Conservation (phyloP, 2,113 vertebrate species). For the Octodon degus region DNA sequence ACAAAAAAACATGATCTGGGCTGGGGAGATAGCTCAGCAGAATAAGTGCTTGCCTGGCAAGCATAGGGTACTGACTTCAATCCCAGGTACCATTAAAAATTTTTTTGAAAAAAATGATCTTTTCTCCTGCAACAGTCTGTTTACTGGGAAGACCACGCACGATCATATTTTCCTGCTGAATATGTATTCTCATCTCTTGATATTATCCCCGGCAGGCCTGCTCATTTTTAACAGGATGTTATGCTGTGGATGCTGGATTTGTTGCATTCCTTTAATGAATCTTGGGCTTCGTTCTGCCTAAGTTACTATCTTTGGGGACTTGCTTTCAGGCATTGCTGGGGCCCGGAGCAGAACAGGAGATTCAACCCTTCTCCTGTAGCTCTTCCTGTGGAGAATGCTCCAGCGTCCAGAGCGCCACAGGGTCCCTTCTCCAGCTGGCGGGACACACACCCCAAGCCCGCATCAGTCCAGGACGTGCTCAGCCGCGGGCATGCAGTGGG, state of each 20-base stretch:
- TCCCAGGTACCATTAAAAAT: too few species aligned
- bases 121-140: not conserved
- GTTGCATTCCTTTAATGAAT: not conserved
- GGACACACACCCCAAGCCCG: not conserved
- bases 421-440: too few species aligned
- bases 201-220: not conserved
- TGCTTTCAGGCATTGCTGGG: not conserved
- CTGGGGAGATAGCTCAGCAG: too few species aligned
- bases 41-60: too few species aligned
- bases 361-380: too few species aligned
- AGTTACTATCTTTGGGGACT: not conserved
- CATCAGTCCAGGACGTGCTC: rapidly evolving
- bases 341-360: too few species aligned
- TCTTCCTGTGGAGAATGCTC: not conserved
- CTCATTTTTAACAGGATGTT: not conserved
- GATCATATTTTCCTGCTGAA: not conserved
- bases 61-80: too few species aligned
- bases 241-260: not conserved
- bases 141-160: not conserved
- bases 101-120: not conserved
- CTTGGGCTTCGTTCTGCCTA: not conserved
- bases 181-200: not conserved
- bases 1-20: not conserved
- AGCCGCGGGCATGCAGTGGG: too few species aligned
- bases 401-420: not conserved